Conservation (phyloP, 2,797 vertebrate species). For the Fundulus diaphanus region DNA sequence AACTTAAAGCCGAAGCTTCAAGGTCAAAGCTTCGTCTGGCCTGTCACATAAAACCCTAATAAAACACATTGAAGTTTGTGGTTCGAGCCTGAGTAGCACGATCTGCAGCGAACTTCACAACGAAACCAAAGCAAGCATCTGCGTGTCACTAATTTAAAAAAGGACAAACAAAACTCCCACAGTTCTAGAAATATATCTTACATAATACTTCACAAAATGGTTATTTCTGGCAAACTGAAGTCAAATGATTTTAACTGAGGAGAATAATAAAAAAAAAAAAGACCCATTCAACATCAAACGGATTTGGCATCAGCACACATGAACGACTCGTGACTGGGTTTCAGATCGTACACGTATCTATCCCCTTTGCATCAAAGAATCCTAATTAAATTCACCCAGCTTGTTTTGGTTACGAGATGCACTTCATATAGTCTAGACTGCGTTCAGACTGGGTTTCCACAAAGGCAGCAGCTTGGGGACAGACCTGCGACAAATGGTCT, state of each 20-base stretch:
- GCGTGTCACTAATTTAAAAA: not conserved
- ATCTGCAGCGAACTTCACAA: not conserved
- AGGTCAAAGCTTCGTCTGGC: not conserved
- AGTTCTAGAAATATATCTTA: not conserved
- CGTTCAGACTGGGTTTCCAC: constrained; percentile 17
- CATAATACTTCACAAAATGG: not conserved
- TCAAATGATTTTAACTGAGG: constrained; percentile 40
- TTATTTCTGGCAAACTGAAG: constrained; percentile 37
- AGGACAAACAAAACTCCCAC: not conserved
- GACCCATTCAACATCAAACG: constrained; percentile 36
- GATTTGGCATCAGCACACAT: constrained; percentile 23
- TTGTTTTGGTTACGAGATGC: constrained; percentile 25
- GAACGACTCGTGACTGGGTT: constrained; percentile 37
- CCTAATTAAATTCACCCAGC: constrained; percentile 44
- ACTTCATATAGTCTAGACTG: constrained; percentile 30
- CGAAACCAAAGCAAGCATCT: not conserved
- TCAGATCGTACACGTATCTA: not conserved
- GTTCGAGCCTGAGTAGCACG: no score
- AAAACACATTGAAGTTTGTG: no score
- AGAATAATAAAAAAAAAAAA: constrained; percentile 28
- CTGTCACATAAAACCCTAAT: no score
- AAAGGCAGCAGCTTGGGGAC: constrained; percentile 18
- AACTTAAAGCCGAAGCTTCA: not conserved
- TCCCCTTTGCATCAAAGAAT: constrained; percentile 7
- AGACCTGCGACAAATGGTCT: constrained; percentile 31